Conservation (phyloP, 2,113 vertebrate genomes). For the Cacatua alba region DNA sequence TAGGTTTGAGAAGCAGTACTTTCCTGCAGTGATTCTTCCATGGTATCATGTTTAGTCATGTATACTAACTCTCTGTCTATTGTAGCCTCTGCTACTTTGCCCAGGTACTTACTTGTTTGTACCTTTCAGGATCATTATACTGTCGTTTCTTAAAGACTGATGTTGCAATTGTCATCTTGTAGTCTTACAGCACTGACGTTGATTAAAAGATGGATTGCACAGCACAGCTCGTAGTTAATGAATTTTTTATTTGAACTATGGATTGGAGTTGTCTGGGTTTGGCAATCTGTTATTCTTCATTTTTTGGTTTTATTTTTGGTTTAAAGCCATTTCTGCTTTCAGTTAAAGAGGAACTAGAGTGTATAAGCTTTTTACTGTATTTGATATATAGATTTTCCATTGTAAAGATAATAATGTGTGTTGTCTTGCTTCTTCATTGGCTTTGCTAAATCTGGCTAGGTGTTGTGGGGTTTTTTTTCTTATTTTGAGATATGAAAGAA, state of each 20-base stretch:
- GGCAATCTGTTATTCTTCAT: background rate
- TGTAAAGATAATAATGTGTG: background rate
- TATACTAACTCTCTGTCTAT: background rate
- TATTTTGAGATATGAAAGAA: background rate
- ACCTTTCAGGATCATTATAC: background rate
- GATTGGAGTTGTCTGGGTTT: background rate
- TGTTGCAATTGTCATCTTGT: background rate
- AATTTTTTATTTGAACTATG: background rate
- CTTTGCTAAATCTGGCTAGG: background rate
- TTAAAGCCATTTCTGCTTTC: background rate
- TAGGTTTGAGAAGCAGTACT: background rate
- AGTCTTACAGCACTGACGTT: background rate
- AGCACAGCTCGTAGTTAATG: background rate
- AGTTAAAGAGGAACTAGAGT: background rate
- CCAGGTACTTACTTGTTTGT: background rate
- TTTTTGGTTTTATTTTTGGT: background rate
- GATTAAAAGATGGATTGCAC: background rate
- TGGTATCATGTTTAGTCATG: background rate
- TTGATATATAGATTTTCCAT: background rate
- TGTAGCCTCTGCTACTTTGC: background rate
- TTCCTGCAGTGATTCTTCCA: background rate
- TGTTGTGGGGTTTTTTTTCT: background rate
- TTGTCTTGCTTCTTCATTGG: background rate
- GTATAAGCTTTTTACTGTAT: background rate
- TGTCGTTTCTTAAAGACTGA: background rate